Conservation (phyloP, 2,113 vertebrate genomes). For the Hepsetus odoe region DNA sequence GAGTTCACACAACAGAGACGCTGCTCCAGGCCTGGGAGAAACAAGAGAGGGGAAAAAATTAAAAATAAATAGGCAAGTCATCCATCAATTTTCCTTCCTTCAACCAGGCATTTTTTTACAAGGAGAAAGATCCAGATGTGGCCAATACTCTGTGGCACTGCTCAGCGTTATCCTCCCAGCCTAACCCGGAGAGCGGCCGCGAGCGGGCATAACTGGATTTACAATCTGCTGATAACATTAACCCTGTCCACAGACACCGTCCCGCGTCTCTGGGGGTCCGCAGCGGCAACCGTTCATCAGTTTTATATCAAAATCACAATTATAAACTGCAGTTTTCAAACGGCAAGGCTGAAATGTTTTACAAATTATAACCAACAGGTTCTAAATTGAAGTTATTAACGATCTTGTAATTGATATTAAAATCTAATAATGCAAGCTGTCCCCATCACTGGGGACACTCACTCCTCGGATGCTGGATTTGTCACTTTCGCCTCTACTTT, state of each 20-base stretch:
- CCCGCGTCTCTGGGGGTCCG: background rate
- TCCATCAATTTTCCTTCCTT: background rate
- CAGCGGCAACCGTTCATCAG: too few species aligned
- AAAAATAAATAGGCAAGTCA: background rate
- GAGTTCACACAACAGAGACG: background rate
- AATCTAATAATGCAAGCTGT: too few species aligned
- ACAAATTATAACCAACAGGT: too few species aligned
- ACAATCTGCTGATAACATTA: constrained; percentile 12
- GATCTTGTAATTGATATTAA: too few species aligned
- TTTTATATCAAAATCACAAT: too few species aligned
- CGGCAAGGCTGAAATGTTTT: too few species aligned
- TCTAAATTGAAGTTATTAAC: too few species aligned
- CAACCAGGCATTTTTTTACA: background rate
- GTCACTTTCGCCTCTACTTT: too few species aligned
- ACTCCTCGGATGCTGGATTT: too few species aligned
- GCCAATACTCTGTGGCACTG: background rate
- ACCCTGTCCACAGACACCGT: constrained; percentile 7
- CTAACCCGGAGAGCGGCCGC: constrained; percentile 3
- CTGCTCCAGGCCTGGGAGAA: background rate
- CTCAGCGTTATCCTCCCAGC: background rate
- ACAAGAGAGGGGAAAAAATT: too few species aligned
- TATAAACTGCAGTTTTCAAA: too few species aligned
- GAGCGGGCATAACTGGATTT: background rate
- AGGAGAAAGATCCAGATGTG: background rate
- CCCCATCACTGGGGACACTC: too few species aligned